Evolutionary conservation across 2,888 invertebrate genomes (phyloP), one percentile per base, ranked within the genome.

Genomic region (Hirtodrosophila trivittata): DNA sequence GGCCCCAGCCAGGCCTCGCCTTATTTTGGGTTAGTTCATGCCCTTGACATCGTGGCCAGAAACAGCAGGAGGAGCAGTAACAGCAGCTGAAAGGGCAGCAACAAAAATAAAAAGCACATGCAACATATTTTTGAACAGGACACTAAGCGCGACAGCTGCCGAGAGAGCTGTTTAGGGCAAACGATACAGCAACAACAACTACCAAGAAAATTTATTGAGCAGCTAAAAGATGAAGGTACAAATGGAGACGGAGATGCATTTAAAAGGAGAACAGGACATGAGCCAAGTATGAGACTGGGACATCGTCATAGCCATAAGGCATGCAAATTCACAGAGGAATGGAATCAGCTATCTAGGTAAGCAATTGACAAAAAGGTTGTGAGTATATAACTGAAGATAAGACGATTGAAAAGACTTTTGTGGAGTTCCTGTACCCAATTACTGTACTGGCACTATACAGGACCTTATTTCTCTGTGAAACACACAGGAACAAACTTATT

Each of bases 1-100:
- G 35, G 46, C 50, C 52, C 32, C 41, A 28, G 42, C 26, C 25
- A 12, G 51, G 59, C 52, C 59, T 59, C 66, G 47, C 66, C 59
- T 66, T 52, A 32, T 67, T 71, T 73, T n/a, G 50, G 68, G 63
- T 67, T 58, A 55, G 71, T 66, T 71, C 39, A 41, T 73, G 73
- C 59, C 73, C 73, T 74, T 74, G 73, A 75, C 75, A 75, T 67
- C 63, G 58, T 63, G 59, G 38, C 65, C 35, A 52, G 12, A 9
- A 26, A 26, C 30, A 25, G 42, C 13, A 21, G 14, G 13, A 45
- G 2, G 8, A 28, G 26, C 49, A 21, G 26, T 46, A 58, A 26
- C 41, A 32, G 39, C 51, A n/a, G 43, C 42, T n/a, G 46, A 66
- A 35, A 16, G 39, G 54, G 26, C 21, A 57, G 14, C 43, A 41